Base-by-base conservation (phyloP, 2,113 vertebrate species). In the Mesitornis unicolor region DNA sequence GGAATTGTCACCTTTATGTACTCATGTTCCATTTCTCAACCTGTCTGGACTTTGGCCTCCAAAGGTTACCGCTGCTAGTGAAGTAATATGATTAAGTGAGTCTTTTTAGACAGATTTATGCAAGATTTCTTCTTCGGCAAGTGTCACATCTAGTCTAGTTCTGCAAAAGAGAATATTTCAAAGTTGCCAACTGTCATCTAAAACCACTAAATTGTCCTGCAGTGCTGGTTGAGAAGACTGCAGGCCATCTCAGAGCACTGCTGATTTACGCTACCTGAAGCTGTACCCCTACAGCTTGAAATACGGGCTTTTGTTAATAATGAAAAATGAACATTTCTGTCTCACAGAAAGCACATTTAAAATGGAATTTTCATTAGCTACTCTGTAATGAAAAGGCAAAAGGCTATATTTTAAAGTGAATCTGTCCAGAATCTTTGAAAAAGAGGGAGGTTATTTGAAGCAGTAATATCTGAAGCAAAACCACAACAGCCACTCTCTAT, bases 61-160 rank as follows among this genome's bases (percentile, higher is more conserved):
- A 67, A 97, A 98, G 98, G 98, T 98, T 97, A 98, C 96, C 89
- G 74, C n/a, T 89, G 92, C 94, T 93, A 98, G 96, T 98, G 98
- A 98, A 98, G 98, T 98, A 96, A 98, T 98, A 97, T 97, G 97
- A 98, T 98, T 97, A 96, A 97, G 96, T 95, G 97, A 97, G 96
- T 97, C 94, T 93, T 88, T 89, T 96, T 57, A 71, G 97, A 97
- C 97, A 98, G 98, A 98, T 98, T 98, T 98, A 98, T 97, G 96
- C 94, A 85, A 71, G 92, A 92, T 84, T 93, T 96, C 90, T 97
- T 95, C 91, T 80, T 76, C 53, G 81, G 96, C 92, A 94, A 98
- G 93, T 97, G 93, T 97, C 95, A 97, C 93, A 97, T 95, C 79
- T 80, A 88, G 88, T 97, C 96, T 89, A 93, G 80, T 83, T 93